A percentile compares a stretch with the other conserved stretches of the same genome.
phyloP scores from a whole-genome alignment of 2,797 vertebrate species.

The Crenuchus spilurus region DNA sequence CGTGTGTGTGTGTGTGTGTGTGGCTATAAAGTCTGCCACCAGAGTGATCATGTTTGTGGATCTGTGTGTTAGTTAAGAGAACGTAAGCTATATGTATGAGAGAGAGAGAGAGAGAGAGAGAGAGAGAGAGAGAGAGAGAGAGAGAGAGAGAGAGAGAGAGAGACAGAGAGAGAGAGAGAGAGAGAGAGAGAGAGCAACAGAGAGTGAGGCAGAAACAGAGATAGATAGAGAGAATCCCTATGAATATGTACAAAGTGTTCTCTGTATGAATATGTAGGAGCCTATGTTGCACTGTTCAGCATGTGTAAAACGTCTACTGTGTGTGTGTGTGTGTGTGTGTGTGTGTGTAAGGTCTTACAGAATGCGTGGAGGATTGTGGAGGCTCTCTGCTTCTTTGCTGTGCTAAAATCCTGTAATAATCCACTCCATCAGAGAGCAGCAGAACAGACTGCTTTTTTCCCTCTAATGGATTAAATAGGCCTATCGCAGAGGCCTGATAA shows the following conservation, averaged over 20 bases:
- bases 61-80: not conserved
- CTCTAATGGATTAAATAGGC: constrained; percentile 49
- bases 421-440: constrained; percentile 28
- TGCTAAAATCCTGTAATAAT: constrained; percentile 38
- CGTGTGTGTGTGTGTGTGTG: not conserved
- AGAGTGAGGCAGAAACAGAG: not conserved
- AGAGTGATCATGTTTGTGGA: not conserved
- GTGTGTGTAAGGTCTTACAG: constrained; percentile 12
- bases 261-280: constrained; percentile 9
- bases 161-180: not conserved
- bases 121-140: not conserved
- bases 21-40: not conserved
- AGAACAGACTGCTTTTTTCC: constrained; percentile 15
- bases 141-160: not conserved
- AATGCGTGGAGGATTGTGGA: not conserved
- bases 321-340: constrained; percentile 34
- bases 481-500: constrained; percentile 43
- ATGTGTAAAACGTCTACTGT: not conserved
- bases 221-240: not conserved
- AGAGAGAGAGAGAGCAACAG: not conserved
- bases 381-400: not conserved
- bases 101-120: not conserved
- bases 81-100: not conserved
- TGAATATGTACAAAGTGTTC: not conserved
- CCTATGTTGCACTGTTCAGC: not conserved